phyloP scores from a whole-genome alignment of 2,797 vertebrate species.

The Sebastes minor region DNA sequence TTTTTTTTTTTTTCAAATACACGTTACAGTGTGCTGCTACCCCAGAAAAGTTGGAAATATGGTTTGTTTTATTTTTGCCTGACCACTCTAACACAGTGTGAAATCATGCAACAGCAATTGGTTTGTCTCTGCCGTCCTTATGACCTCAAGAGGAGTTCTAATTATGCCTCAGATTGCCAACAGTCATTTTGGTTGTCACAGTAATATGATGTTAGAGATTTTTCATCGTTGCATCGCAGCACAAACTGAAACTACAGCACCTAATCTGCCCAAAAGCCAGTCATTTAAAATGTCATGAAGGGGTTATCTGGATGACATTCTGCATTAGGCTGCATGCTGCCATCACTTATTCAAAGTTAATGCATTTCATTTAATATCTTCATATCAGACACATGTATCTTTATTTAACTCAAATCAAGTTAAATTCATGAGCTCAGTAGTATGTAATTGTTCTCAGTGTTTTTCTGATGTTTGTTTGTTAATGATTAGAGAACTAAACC shows the following conservation, averaged over 20 bases:
- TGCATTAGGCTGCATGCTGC: no score
- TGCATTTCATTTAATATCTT: background rate
- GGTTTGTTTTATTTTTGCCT: background rate
- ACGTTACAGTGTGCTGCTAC: background rate
- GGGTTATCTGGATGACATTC: background rate
- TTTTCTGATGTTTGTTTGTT: background rate
- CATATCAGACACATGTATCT: background rate
- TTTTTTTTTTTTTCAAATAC: background rate
- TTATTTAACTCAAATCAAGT: background rate
- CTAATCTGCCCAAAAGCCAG: background rate
- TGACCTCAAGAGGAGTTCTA: background rate
- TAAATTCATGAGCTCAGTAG: background rate
- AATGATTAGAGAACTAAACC: background rate
- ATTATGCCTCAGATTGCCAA: background rate
- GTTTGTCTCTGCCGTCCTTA: background rate
- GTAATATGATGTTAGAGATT: background rate
- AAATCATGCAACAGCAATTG: background rate
- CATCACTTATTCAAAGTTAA: background rate
- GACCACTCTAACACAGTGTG: background rate
- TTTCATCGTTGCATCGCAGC: background rate
- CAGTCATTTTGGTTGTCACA: background rate
- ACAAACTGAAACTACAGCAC: background rate
- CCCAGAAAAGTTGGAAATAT: background rate
- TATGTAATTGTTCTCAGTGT: background rate
- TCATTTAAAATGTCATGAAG: background rate